phyloP scores from a whole-genome alignment of 2,797 vertebrate genomes.

The Ambastaia sidthimunki region DNA sequence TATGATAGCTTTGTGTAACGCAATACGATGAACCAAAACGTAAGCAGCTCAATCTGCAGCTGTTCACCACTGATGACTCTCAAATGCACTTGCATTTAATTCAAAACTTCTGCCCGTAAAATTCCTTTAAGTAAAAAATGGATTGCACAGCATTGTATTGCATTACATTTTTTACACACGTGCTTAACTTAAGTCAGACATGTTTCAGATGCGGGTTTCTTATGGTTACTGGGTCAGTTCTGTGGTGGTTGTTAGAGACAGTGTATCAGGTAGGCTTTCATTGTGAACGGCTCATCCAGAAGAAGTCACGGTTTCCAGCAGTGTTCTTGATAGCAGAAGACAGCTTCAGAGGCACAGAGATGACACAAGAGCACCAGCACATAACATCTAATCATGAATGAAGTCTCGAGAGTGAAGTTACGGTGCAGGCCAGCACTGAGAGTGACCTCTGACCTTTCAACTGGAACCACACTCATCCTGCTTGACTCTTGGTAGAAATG shows the following conservation, averaged over 20 bases:
- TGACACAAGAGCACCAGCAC: slow-evolving; percentile 14
- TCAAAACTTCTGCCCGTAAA: too few relatives aligned
- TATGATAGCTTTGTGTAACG: too few relatives aligned
- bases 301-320: slow-evolving; percentile 30
- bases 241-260: slow-evolving; percentile 40
- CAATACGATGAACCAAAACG: too few relatives aligned
- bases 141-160: not conserved
- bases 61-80: too few relatives aligned
- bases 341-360: not conserved
- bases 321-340: slow-evolving; percentile 2
- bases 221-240: slow-evolving; percentile 33
- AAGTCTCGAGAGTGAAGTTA: slow-evolving; percentile 34
- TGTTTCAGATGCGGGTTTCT: slow-evolving; percentile 35
- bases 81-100: too few relatives aligned
- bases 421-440: not conserved
- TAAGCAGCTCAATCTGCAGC: too few relatives aligned
- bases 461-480: slow-evolving; percentile 32
- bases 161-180: slow-evolving; percentile 10
- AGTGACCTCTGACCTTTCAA: slow-evolving; percentile 44
- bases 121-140: not conserved
- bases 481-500: slow-evolving; percentile 35
- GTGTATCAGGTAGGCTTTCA: slow-evolving; percentile 36
- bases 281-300: slow-evolving; percentile 1
- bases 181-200: slow-evolving; percentile 17
- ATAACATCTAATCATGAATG: slow-evolving; percentile 23